phyloP scores from a whole-genome alignment of 1,140 invertebrate species.

The Drosophila chauvacae region DNA sequence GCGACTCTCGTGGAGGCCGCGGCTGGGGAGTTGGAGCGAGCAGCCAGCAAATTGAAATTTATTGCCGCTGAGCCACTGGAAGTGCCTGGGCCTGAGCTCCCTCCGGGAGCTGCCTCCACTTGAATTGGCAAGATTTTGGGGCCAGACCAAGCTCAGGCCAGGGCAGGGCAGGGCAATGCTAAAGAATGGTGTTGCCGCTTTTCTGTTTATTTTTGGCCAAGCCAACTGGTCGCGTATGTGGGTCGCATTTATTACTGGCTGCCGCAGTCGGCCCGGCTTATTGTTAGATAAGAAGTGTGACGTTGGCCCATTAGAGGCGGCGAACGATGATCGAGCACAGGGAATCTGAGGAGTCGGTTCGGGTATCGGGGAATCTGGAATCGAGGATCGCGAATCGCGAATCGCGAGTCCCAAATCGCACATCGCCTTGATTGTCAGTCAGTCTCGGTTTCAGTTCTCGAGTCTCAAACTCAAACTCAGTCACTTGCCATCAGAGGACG shows the following conservation, averaged over 20 bases:
- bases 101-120: constrained; percentile 5
- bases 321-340: constrained; percentile 49
- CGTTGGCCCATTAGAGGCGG: constrained; percentile 74
- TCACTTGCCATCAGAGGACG: constrained; percentile 64
- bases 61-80: constrained; percentile 79
- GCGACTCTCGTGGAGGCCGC: constrained; percentile 22
- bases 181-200: constrained; percentile 54
- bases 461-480: constrained; percentile 30
- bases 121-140: constrained; percentile 33
- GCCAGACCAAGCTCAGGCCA: constrained; percentile 19
- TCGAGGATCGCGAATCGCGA: constrained; percentile 25
- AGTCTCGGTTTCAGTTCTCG: constrained; percentile 51
- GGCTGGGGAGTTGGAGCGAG: constrained; percentile 16
- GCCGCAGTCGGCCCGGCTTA: constrained; percentile 39
- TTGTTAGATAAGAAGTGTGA: constrained; percentile 69
- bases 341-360: background rate
- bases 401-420: constrained; percentile 45
- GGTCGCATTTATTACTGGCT: constrained; percentile 72
- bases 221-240: constrained; percentile 78
- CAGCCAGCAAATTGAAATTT: constrained; percentile 80
- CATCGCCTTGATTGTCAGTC: constrained; percentile 72
- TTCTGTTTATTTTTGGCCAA: constrained; percentile 62
- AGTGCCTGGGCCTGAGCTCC: constrained; percentile 32
- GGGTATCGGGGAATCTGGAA: constrained; percentile 24
- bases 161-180: constrained; percentile 45